These are phyloP conservation scores for Heliornis fulica DNA, from an alignment of 2,113 vertebrate species.

Conservation along the genomic window DNA sequence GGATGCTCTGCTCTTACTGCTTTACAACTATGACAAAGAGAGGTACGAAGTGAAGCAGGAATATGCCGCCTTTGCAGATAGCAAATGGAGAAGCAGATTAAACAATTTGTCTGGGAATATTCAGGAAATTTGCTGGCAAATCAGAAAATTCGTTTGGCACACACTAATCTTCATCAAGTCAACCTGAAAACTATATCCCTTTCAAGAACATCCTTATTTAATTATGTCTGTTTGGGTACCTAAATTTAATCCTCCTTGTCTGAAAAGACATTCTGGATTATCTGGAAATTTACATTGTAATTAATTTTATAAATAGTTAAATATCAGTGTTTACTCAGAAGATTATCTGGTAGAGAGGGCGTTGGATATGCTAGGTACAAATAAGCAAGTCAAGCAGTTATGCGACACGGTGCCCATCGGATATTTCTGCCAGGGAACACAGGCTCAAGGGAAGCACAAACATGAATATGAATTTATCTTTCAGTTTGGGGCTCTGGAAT, in stretches of 20 bases:
- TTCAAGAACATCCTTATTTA: neutral
- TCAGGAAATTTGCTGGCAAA: constrained; percentile 11
- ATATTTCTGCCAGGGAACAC: neutral
- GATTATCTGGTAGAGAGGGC: neutral
- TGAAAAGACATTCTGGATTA: neutral
- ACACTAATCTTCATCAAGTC: neutral
- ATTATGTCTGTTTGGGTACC: neutral
- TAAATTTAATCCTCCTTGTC: neutral
- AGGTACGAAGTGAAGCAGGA: neutral
- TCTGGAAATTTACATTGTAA: neutral
- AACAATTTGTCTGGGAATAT: neutral
- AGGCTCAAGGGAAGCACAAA: constrained; percentile 25
- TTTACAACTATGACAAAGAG: neutral
- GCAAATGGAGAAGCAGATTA: neutral
- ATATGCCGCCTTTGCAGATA: neutral
- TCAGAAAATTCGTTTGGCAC: neutral
- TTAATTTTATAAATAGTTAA: constrained; percentile 4
- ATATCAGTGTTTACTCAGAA: neutral
- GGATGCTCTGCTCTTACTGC: neutral
- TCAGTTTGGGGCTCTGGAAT: constrained; percentile 47
- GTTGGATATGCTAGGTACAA: neutral
- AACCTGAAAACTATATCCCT: neutral
- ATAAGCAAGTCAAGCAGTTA: neutral
- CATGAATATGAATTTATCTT: constrained; percentile 39
- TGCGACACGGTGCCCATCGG: neutral